A percentile compares a stretch with the other conserved stretches of the same genome.
Evolutionary conservation across 37 sponge, comb jelly and placozoan species (phyloP).

Genomic region (Amphimedon queenslandica): DNA sequence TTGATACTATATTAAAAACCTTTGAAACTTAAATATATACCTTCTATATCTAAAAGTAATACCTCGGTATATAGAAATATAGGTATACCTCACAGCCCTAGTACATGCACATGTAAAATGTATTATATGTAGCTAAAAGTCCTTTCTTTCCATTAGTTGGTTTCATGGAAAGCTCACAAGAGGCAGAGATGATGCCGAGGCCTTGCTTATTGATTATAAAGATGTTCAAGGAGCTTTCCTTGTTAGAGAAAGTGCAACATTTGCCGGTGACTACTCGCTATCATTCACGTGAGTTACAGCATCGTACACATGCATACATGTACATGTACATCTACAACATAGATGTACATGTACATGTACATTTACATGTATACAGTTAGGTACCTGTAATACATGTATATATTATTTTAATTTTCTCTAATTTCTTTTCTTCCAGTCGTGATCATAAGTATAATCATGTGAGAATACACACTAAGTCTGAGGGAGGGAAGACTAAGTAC

Average conservation of each 20-base stretch:
- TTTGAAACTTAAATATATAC: too few relatives aligned
- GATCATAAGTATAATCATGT: conserved; percentile 64
- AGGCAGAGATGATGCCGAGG: conserved; percentile 73
- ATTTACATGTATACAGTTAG: background rate
- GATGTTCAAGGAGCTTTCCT: conserved; percentile 86
- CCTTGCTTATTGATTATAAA: conserved; percentile 67
- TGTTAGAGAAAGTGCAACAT: conserved; percentile 90
- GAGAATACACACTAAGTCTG: conserved; percentile 74
- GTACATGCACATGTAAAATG: background rate
- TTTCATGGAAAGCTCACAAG: conserved; percentile 76
- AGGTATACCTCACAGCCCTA: too few relatives aligned
- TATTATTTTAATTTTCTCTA: background rate
- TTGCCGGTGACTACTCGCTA: conserved; percentile 85
- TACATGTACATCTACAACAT: conserved; percentile 9
- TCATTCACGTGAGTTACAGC: conserved; percentile 67
- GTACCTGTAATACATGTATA: background rate
- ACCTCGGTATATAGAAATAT: too few relatives aligned
- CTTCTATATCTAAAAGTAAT: too few relatives aligned
- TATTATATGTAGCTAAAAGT: background rate
- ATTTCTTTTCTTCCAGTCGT: conserved; percentile 34
- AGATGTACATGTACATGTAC: conserved; percentile 18
- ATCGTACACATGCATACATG: conserved; percentile 9
- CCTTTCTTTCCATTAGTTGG: conserved; percentile 38
- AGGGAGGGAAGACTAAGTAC: conserved; percentile 68
- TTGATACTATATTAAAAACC: too few relatives aligned